These are phyloP conservation scores for Reticulitermes speratus DNA, from an alignment of 1,140 invertebrate genomes.

Conservation along the genomic window DNA sequence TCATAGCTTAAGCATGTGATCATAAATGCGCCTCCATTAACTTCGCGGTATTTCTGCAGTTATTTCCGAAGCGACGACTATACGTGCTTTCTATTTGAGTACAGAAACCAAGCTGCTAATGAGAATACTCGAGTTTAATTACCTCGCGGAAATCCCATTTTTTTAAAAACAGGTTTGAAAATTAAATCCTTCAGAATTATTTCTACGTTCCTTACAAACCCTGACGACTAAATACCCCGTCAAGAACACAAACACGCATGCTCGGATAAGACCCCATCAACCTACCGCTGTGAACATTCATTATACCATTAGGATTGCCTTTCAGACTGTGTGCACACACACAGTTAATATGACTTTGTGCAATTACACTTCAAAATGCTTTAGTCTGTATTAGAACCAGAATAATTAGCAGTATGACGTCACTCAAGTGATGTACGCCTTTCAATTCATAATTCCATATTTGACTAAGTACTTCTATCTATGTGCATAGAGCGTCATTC, in stretches of 20 bases:
- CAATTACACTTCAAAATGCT: conserved; percentile 24
- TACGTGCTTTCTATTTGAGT: no score
- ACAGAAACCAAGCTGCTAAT: neutral
- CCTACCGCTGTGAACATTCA: neutral
- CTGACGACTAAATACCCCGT: neutral
- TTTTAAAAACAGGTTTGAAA: neutral
- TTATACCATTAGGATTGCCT: conserved; percentile 15
- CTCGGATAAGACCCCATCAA: neutral
- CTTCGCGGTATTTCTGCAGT: no score
- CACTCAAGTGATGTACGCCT: conserved; percentile 24
- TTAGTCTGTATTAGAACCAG: conserved; percentile 22
- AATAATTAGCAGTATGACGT: conserved; percentile 24
- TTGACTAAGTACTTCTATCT: conserved; percentile 17
- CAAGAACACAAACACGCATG: neutral
- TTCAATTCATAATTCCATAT: conserved; percentile 10
- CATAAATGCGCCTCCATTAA: no score
- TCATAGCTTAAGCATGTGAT: no score
- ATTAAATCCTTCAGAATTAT: conserved; percentile 3
- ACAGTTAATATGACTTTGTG: conserved; percentile 21
- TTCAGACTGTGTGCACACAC: neutral
- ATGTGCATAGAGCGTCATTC: neutral
- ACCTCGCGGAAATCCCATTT: neutral
- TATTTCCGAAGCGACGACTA: no score
- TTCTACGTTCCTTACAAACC: neutral
- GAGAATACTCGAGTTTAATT: neutral